These are phyloP conservation scores for Sceliomorpha sp. DNA, from an alignment of 2,888 invertebrate genomes.

Conservation along the genomic window DNA sequence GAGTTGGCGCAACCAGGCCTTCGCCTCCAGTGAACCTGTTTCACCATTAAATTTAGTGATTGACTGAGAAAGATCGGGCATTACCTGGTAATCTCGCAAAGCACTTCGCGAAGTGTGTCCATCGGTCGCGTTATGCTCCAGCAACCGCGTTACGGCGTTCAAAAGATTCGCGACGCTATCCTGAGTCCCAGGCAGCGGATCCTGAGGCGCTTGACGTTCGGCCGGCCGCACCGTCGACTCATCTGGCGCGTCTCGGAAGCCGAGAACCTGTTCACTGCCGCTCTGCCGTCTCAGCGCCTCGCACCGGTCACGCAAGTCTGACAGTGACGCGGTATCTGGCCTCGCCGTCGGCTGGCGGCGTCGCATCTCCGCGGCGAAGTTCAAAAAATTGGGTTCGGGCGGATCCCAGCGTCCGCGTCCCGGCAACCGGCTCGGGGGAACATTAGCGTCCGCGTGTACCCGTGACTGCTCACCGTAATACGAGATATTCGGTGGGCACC, in stretches of 20 bases:
- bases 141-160: neutral
- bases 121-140: neutral
- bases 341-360: neutral
- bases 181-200: neutral
- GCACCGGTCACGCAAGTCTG: neutral
- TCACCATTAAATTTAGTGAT: too few relatives aligned
- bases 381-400: neutral
- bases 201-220: neutral
- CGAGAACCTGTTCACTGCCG: neutral
- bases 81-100: too few relatives aligned
- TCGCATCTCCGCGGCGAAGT: neutral
- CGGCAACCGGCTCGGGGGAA: neutral
- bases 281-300: neutral
- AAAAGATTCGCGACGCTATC: neutral
- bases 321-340: too few relatives aligned
- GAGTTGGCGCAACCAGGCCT: too few relatives aligned
- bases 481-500: slow-evolving; percentile 9
- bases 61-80: neutral
- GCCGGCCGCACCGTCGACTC: too few relatives aligned
- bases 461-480: slow-evolving; percentile 1
- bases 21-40: too few relatives aligned
- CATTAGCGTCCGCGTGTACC: too few relatives aligned
- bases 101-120: too few relatives aligned
- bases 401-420: slow-evolving; percentile 13
- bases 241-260: neutral